Percentiles rank a stretch among this genome's conserved stretches.
Conservation (phyloP, 2,888 invertebrate genomes). For the Chouioia cunea region DNA sequence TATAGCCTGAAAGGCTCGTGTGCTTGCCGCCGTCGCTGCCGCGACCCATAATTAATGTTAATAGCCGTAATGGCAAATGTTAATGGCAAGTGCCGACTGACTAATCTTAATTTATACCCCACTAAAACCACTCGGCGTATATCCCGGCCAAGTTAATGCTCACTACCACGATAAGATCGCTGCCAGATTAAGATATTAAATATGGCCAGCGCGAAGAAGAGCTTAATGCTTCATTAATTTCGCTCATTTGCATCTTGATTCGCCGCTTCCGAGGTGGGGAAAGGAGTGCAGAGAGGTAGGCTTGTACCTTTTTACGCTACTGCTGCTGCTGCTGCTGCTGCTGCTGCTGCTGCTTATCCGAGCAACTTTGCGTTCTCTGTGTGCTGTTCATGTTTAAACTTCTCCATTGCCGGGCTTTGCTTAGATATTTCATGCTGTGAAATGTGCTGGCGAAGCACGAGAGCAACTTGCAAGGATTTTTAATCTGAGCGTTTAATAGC, state of each 20-base stretch:
- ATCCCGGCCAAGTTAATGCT: slow-evolving; percentile 47
- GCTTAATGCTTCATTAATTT: slow-evolving; percentile 57
- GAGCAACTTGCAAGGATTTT: too few relatives aligned
- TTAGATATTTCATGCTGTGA: too few relatives aligned
- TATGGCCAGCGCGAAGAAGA: slow-evolving; percentile 48
- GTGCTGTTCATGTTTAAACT: neutral
- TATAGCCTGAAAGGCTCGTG: slow-evolving; percentile 40
- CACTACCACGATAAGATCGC: slow-evolving; percentile 56
- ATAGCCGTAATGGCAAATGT: slow-evolving; percentile 61
- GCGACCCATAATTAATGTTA: slow-evolving; percentile 59
- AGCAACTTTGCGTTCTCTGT: neutral
- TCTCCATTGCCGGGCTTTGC: neutral
- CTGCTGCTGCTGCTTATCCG: neutral
- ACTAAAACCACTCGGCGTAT: slow-evolving; percentile 58
- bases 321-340: too few relatives aligned
- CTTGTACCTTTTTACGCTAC: neutral
- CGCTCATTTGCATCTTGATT: slow-evolving; percentile 51
- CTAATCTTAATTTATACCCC: slow-evolving; percentile 61
- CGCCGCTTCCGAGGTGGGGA: slow-evolving; percentile 12
- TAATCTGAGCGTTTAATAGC: too few relatives aligned
- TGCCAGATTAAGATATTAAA: slow-evolving; percentile 60
- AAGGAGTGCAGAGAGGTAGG: neutral
- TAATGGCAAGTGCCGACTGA: slow-evolving; percentile 61
- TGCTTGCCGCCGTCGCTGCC: neutral
- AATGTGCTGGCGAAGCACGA: too few relatives aligned